Evolutionary conservation across 2,888 invertebrate species (phyloP).

Genomic region (Xanthia togata): DNA sequence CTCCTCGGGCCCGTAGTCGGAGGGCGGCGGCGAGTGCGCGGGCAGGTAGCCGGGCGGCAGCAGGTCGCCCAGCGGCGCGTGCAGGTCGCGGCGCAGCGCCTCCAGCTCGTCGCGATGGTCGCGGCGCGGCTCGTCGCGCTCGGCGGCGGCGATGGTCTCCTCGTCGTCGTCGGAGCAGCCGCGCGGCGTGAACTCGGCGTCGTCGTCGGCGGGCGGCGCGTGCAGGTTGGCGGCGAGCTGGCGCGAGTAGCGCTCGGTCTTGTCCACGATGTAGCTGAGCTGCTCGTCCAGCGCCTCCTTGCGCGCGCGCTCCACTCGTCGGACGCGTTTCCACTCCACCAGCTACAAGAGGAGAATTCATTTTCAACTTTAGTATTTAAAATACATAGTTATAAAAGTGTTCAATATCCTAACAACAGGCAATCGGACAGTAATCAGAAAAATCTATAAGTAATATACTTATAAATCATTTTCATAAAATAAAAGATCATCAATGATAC

Average conservation of each 20-base stretch:
- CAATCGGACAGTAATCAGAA: background rate
- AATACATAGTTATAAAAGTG: background rate
- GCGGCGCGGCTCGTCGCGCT: slow-evolving; percentile 91
- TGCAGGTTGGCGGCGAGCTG: slow-evolving; percentile 95
- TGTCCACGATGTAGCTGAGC: slow-evolving; percentile 99
- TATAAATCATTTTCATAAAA: too few species aligned
- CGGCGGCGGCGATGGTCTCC: slow-evolving; percentile 97
- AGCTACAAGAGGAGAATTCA: slow-evolving; percentile 86
- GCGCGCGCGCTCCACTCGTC: slow-evolving; percentile 97
- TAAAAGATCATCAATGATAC: too few species aligned
- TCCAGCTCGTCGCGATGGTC: slow-evolving; percentile 94
- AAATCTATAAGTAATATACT: too few species aligned
- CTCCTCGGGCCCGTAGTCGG: slow-evolving; percentile 93
- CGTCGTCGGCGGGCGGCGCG: slow-evolving; percentile 79
- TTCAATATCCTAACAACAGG: background rate
- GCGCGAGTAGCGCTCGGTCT: slow-evolving; percentile 99
- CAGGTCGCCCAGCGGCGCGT: slow-evolving; percentile 96
- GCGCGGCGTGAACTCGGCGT: slow-evolving; percentile 95
- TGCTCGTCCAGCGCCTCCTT: slow-evolving; percentile 99
- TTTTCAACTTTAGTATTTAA: background rate
- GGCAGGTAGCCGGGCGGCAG: slow-evolving; percentile 95
- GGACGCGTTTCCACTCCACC: slow-evolving; percentile 98
- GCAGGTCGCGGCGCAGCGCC: slow-evolving; percentile 96
- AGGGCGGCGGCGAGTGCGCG: slow-evolving; percentile 91
- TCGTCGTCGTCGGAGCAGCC: slow-evolving; percentile 96